A percentile compares a stretch with the other conserved stretches of the same genome.
These are phyloP conservation scores for Crocidura indochinensis DNA, from an alignment of 2,797 vertebrate species.

Conservation along the genomic window DNA sequence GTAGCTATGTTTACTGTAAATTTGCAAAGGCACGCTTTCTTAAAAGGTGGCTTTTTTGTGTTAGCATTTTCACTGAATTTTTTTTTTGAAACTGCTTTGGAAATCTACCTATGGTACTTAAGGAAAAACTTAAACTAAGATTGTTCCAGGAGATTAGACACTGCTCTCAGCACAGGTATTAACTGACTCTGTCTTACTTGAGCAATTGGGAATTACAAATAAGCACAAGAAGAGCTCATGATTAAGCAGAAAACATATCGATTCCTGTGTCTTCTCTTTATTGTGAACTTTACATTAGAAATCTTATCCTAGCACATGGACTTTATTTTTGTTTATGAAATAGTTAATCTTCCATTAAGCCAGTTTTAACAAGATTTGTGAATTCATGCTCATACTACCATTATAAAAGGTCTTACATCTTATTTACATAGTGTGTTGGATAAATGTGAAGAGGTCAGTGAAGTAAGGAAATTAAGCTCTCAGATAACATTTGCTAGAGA, in stretches of 20 bases:
- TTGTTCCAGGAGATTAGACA: conserved; percentile 39
- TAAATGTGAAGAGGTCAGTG: background rate
- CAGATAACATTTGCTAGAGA: background rate
- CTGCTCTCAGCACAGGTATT: conserved; percentile 28
- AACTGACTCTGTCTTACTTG: conserved; percentile 75
- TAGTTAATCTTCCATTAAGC: conserved; percentile 34
- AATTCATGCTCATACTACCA: background rate
- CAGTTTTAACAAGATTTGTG: conserved; percentile 33
- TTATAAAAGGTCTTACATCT: too few relatives aligned
- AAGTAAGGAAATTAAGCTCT: conserved; percentile 34
- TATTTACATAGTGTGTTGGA: too few relatives aligned
- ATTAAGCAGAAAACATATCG: conserved; percentile 65
- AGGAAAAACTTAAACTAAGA: conserved; percentile 62
- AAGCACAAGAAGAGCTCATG: conserved; percentile 50
- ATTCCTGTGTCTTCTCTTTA: conserved; percentile 73
- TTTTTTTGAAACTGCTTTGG: conserved; percentile 67
- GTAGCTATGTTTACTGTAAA: conserved; percentile 83
- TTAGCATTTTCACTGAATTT: conserved; percentile 58
- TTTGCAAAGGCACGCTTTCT: conserved; percentile 66
- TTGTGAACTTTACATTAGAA: conserved; percentile 44
- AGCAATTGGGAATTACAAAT: conserved; percentile 57
- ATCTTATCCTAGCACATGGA: background rate
- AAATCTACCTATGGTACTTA: conserved; percentile 67
- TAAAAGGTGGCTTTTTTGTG: conserved; percentile 53
- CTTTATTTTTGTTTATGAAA: conserved; percentile 16